Conservation (phyloP, 2,888 invertebrate genomes). For the Cephus sareptanus region DNA sequence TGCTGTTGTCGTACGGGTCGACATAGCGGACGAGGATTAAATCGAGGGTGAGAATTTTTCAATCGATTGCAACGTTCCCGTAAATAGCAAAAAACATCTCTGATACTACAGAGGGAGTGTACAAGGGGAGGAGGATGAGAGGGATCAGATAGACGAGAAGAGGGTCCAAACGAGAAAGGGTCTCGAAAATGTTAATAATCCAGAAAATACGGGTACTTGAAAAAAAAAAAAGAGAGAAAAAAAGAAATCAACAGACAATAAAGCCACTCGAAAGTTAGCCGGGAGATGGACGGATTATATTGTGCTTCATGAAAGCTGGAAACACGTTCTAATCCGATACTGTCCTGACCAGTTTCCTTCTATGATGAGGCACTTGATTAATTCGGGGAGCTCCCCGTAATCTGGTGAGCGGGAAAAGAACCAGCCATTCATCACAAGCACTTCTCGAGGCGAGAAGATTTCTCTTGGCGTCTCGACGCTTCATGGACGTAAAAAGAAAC, state of each 20-base stretch:
- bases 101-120: neutral
- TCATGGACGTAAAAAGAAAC: neutral
- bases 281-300: neutral
- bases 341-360: conserved; percentile 1
- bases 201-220: neutral
- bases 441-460: neutral
- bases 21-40: conserved; percentile 18
- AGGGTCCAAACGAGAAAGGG: neutral
- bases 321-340: conserved; percentile 2
- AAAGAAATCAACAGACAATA: neutral
- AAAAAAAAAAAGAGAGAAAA: neutral
- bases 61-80: neutral
- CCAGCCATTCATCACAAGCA: conserved; percentile 8
- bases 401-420: conserved; percentile 1
- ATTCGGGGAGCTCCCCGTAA: conserved; percentile 6
- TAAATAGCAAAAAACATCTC: neutral
- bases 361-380: conserved; percentile 5
- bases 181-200: neutral
- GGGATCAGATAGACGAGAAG: neutral
- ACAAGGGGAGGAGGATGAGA: neutral
- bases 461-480: neutral
- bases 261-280: neutral
- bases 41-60: conserved; percentile 11
- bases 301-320: neutral
- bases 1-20: conserved; percentile 17